A percentile compares a stretch with the other conserved stretches of the same genome.
phyloP scores from a whole-genome alignment of 2,888 invertebrate species.

The Slavum lentiscoides region DNA sequence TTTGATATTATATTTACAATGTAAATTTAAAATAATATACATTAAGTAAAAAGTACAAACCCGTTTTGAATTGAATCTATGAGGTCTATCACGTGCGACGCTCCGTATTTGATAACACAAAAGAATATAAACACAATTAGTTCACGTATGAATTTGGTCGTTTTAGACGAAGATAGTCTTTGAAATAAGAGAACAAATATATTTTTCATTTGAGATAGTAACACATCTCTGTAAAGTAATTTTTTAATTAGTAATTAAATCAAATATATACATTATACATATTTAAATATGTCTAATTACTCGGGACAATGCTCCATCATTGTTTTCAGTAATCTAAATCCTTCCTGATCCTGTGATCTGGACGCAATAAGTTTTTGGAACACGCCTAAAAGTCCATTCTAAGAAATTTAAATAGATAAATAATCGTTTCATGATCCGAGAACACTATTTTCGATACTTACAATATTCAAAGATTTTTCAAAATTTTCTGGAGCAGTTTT shows the following conservation, averaged over 20 bases:
- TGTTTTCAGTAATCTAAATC: slow-evolving; percentile 86
- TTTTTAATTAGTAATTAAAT: slow-evolving; percentile 1
- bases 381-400: slow-evolving; percentile 84
- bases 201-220: slow-evolving; percentile 52
- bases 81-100: slow-evolving; percentile 73
- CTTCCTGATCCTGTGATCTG: slow-evolving; percentile 93
- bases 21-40: not conserved
- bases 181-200: slow-evolving; percentile 86
- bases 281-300: slow-evolving; percentile 63
- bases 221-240: slow-evolving; percentile 46
- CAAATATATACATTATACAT: not conserved
- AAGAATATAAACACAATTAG: slow-evolving; percentile 89
- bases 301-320: slow-evolving; percentile 81
- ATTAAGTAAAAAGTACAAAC: slow-evolving; percentile 63
- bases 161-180: slow-evolving; percentile 88
- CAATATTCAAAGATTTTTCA: slow-evolving; percentile 65
- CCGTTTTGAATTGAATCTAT: slow-evolving; percentile 84
- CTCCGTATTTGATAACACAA: slow-evolving; percentile 80
- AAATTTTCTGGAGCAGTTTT: slow-evolving; percentile 62
- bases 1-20: slow-evolving; percentile 8
- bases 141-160: slow-evolving; percentile 89
- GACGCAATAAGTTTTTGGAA: slow-evolving; percentile 96
- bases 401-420: slow-evolving; percentile 33
- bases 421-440: not conserved
- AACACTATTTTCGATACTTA: slow-evolving; percentile 60